phyloP scores from a whole-genome alignment of 2,113 vertebrate genomes.

The Cepphus grylle region DNA sequence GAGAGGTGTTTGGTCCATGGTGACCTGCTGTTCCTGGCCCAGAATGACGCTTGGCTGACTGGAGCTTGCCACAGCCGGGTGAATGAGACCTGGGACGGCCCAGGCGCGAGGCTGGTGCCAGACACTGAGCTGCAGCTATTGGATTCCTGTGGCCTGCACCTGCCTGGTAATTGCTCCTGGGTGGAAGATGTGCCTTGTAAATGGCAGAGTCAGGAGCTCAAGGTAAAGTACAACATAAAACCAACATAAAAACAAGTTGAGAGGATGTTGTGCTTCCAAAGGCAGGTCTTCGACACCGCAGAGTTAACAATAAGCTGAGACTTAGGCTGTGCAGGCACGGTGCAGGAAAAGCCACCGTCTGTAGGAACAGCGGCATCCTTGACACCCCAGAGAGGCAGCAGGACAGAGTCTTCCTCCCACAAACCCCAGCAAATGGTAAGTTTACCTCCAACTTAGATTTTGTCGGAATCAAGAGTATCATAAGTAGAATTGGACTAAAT shows the following conservation, averaged over 20 bases:
- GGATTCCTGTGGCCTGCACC: neutral
- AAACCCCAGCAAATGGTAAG: neutral
- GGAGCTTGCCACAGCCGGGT: neutral
- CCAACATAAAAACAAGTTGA: neutral
- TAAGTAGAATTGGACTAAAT: neutral
- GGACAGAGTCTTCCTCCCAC: neutral
- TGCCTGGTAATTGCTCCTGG: neutral
- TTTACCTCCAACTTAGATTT: neutral
- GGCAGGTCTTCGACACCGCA: neutral
- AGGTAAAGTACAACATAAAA: neutral
- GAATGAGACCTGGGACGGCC: neutral
- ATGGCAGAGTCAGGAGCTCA: neutral
- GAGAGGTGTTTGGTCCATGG: neutral
- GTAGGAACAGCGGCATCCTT: rapidly evolving
- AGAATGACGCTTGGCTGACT: neutral
- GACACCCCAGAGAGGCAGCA: neutral
- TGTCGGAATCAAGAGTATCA: neutral
- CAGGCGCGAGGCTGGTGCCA: neutral
- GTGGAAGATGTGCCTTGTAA: neutral
- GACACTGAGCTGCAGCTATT: neutral
- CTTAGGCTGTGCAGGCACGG: neutral
- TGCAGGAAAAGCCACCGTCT: neutral
- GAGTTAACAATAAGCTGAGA: neutral
- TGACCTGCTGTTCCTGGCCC: neutral
- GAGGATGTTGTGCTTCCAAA: neutral